Conservation (phyloP, 2,888 invertebrate genomes). For the Agrochola lota region DNA sequence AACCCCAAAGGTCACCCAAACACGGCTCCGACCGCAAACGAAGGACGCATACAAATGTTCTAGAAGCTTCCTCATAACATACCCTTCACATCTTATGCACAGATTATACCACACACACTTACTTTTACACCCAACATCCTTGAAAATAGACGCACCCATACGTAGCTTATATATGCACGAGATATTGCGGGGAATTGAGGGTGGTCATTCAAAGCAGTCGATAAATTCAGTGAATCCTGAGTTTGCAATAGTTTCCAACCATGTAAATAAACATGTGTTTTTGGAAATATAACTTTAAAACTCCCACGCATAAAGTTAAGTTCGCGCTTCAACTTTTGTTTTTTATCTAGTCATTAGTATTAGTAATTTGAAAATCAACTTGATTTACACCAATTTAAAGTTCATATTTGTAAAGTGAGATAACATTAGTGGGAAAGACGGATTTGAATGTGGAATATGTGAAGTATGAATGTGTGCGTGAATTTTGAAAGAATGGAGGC, state of each 20-base stretch:
- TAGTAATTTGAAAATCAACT: background rate
- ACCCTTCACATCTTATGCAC: slow-evolving; percentile 44
- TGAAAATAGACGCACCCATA: slow-evolving; percentile 9
- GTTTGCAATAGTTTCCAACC: background rate
- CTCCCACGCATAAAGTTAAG: background rate
- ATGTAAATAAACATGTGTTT: background rate
- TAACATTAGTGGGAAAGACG: background rate
- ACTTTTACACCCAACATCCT: background rate
- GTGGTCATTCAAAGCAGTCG: background rate
- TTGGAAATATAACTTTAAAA: background rate
- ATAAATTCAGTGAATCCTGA: background rate
- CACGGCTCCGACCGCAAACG: slow-evolving; percentile 53
- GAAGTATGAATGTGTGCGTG: slow-evolving; percentile 14
- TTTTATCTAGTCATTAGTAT: background rate
- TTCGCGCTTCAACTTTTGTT: background rate
- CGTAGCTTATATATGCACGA: background rate
- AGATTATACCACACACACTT: slow-evolving; percentile 30
- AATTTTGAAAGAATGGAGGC: background rate
- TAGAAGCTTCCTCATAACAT: slow-evolving; percentile 53
- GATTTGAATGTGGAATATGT: background rate
- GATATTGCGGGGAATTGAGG: background rate
- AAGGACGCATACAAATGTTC: slow-evolving; percentile 67
- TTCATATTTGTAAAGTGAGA: too few relatives aligned
- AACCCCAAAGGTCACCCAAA: slow-evolving; percentile 61
- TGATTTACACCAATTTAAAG: too few relatives aligned